Base-by-base conservation (phyloP, 1,140 invertebrate genomes). In the Elysia chlorotica region DNA sequence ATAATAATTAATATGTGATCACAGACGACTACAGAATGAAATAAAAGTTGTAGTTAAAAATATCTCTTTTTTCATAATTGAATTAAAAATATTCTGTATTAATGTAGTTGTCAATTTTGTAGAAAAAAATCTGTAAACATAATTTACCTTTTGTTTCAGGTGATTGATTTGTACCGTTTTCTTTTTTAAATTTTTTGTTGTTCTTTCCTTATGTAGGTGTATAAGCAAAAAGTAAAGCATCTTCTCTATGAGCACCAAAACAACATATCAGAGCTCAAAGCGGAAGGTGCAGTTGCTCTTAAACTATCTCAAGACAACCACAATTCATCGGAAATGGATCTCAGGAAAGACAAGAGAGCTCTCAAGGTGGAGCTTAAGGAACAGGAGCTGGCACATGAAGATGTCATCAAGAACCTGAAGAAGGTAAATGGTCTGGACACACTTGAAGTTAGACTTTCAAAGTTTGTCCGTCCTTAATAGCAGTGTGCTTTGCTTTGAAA, bases 181-280 rank as follows among this genome's bases (percentile, higher is more conserved):
- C n/a, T n/a, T n/a, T n/a, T n/a, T n/a, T n/a, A n/a, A n/a, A n/a
- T n/a, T n/a, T n/a, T n/a, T n/a, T n/a, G n/a, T n/a, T n/a, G n/a
- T n/a, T n/a, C n/a, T n/a, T n/a, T n/a, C n/a, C n/a, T n/a, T n/a
- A n/a, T n/a, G n/a, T n/a, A 88, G 86, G 86, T 94, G 56, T 94
- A 94, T 76, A 95, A 95, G 87, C 94, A 97, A 84, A 96, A 96
- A 90, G 93, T 97, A 17, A 96, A 96, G 82, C 94, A 96, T 87
- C 88, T 97, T 30, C 92, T 96, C 86, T 96, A 95, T 86, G 95
- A 96, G 82, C 95, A 97, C 82, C 93, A 96, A 83, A 93, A 92
- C 38, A 92, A 93, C 81, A 89, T 94, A 56, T 92, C 93, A 0
- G 92, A 94, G 81, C 88, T 92, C 28, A 92, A 85, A 86, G 92